Evolutionary conservation across 1,140 invertebrate genomes (phyloP).

Genomic region (Zaprionus vittiger): DNA sequence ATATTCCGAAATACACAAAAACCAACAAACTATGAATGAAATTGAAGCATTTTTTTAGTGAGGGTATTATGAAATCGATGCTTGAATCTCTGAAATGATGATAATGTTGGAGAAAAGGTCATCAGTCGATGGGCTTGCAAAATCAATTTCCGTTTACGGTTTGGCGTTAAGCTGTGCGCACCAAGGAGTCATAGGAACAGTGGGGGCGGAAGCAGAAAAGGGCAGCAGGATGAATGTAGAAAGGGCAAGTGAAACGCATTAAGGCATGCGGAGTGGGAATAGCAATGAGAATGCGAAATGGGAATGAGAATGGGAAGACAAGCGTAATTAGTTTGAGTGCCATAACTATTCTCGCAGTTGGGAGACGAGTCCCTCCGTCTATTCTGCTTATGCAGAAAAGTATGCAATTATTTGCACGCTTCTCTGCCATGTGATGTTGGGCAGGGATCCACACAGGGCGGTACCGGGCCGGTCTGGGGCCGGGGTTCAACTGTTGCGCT

Average conservation of each 20-base stretch:
- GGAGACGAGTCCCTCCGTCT: background rate
- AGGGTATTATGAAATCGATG: slow-evolving; percentile 46
- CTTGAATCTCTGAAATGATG: slow-evolving; percentile 9
- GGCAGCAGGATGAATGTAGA: background rate
- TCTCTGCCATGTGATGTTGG: background rate
- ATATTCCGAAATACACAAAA: background rate
- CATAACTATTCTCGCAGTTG: slow-evolving; percentile 31
- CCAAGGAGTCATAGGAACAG: background rate
- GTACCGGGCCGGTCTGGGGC: too few species aligned
- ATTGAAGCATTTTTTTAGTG: background rate
- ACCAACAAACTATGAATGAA: background rate
- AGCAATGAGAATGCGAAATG: background rate
- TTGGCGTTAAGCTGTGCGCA: slow-evolving; percentile 27
- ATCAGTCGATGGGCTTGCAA: slow-evolving; percentile 68
- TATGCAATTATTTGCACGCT: slow-evolving; percentile 75
- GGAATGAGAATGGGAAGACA: background rate
- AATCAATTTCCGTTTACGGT: slow-evolving; percentile 76
- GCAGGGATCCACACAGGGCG: too few species aligned
- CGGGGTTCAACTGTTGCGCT: slow-evolving; percentile 52
- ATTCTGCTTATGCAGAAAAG: slow-evolving; percentile 44
- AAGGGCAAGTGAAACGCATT: background rate
- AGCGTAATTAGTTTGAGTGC: slow-evolving; percentile 72
- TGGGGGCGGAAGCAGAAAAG: background rate
- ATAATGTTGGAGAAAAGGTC: slow-evolving; percentile 45
- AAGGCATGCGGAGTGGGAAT: slow-evolving; percentile 11